A percentile compares a stretch with the other conserved stretches of the same genome.
Evolutionary conservation across 2,888 invertebrate species (phyloP).

Genomic region (Rhogogaster chlorosoma): DNA sequence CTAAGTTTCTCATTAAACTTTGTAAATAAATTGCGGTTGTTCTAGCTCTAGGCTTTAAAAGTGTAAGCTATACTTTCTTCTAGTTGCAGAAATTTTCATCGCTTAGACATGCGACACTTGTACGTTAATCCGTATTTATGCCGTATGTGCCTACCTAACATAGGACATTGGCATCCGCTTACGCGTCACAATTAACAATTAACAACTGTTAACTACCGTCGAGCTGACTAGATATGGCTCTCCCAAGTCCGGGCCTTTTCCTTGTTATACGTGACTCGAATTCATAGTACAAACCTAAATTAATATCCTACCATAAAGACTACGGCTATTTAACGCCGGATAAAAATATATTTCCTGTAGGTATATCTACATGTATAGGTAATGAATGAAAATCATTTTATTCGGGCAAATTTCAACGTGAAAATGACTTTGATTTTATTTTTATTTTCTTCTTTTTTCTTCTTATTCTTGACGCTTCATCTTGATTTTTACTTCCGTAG

Average conservation of each 20-base stretch:
- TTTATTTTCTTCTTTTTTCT: not conserved
- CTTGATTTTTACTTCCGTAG: not conserved
- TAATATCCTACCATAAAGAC: not conserved
- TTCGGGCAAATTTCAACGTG: not conserved
- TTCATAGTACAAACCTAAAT: not conserved
- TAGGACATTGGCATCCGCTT: slow-evolving; percentile 67
- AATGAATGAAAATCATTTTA: not conserved
- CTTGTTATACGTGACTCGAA: slow-evolving; percentile 43
- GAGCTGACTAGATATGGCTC: slow-evolving; percentile 20
- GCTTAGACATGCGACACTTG: not conserved
- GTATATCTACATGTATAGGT: not conserved
- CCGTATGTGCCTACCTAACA: not conserved
- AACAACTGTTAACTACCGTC: slow-evolving; percentile 59
- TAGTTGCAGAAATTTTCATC: not conserved
- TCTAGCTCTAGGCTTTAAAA: not conserved
- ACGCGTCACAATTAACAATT: slow-evolving; percentile 70
- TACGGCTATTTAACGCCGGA: not conserved
- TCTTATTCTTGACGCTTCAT: not conserved
- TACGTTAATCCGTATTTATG: not conserved
- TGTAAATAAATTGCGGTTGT: not conserved
- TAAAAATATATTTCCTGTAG: not conserved
- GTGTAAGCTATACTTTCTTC: not conserved
- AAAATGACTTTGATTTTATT: not conserved
- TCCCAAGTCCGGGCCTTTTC: not conserved
- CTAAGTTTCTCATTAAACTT: slow-evolving; percentile 11